These are phyloP conservation scores for Prolemur simus DNA, from an alignment of 2,113 vertebrate genomes.

Conservation along the genomic window DNA sequence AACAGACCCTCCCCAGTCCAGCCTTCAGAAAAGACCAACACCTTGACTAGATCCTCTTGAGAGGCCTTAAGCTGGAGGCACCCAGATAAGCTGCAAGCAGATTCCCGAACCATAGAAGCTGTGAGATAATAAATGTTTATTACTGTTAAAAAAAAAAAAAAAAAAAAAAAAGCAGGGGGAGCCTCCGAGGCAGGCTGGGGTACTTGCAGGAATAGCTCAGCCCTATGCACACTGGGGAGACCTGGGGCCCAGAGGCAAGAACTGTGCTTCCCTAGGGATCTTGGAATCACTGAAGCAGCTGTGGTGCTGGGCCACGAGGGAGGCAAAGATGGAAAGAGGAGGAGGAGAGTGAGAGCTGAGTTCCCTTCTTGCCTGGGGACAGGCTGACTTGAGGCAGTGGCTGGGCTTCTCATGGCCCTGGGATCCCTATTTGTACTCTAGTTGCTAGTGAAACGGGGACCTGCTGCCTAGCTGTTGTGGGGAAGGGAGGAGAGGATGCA, in stretches of 20 bases:
- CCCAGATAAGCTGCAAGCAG: no score
- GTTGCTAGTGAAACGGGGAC: background rate
- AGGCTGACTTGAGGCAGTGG: background rate
- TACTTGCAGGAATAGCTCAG: background rate
- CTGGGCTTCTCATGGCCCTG: background rate
- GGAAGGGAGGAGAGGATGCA: background rate
- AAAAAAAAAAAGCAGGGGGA: background rate
- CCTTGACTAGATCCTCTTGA: no score
- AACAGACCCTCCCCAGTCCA: no score
- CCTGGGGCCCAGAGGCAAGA: background rate
- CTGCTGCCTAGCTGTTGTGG: background rate
- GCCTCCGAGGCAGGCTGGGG: background rate
- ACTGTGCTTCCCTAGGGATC: background rate
- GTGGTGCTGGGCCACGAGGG: background rate
- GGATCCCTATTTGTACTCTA: background rate
- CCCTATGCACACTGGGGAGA: background rate
- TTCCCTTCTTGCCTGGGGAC: background rate
- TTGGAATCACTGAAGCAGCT: background rate
- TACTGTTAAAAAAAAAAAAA: no score
- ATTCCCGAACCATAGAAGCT: no score
- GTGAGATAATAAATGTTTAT: no score
- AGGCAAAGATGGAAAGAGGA: background rate
- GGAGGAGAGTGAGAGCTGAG: background rate
- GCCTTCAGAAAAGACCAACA: no score
- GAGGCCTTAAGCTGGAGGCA: no score